Evolutionary conservation across 1,140 invertebrate species (phyloP), one percentile per base, ranked within the genome.

Genomic region (Zaprionus tsacasi): DNA sequence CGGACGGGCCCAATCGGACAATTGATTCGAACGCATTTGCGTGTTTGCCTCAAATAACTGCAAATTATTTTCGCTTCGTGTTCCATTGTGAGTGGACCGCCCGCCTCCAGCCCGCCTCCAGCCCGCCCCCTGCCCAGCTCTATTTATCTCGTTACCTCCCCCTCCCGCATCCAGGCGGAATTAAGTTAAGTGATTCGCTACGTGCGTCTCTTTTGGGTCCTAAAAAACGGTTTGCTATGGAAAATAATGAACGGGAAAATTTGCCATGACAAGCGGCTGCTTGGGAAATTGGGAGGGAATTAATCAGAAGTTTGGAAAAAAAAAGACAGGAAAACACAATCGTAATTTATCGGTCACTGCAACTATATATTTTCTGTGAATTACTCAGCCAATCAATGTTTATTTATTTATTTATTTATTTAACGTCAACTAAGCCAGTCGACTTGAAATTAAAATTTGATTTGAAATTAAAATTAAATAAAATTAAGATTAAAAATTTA

Each of bases 181-280:
- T 89, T 85, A 80, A 91, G 86, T 91, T 92, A 92, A 92, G 91
- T 92, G 90, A 92, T 91, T 92, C 82, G 71, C 82, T 92, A 92
- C 91, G 91, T 92, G 91, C 83, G 85, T 75, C 85, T 83, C 83
- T 80, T 83, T 65, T 69, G 75, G 56, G 59, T 40, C 48, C 48
- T 58, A 74, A 68, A 36, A 68, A 79, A 63, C n/a, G 40, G 11
- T 5, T 35, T 38, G 48, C 21, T 68, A 40, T 60, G 43, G 36
- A 63, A 35, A 67, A 56, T 59, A 48, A 65, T 50, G 35, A 43
- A 6, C 45, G 68, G 38, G 30, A 45, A 66, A 65, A 65, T 36
- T 65, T 56, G 55, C n/a, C 27, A 30, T 65, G 50, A 15, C 30
- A 50, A 30, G 43, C 60, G n/a, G 35, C 25, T 64, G 61, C 17